Evolutionary conservation across 2,797 vertebrate species (phyloP).

Genomic region (Cynodonichthys magdalenae): DNA sequence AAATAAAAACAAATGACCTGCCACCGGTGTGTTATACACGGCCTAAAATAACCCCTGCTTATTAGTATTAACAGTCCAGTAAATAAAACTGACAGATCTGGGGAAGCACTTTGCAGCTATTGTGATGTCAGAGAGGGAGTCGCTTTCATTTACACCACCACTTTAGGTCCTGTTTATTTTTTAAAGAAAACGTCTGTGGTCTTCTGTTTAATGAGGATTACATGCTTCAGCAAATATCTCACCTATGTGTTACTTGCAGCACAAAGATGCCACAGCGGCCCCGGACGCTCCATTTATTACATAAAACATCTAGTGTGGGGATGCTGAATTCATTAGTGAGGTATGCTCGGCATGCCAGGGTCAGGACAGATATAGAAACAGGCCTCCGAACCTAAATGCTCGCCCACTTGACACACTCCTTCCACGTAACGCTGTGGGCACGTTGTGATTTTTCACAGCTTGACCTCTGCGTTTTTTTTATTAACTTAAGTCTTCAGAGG

Average conservation of each 20-base stretch:
- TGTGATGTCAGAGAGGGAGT: conserved; percentile 2
- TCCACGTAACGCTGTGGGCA: conserved; percentile 39
- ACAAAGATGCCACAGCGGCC: conserved; percentile 61
- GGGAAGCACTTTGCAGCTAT: background rate
- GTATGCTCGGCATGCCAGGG: conserved; percentile 71
- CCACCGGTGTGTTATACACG: conserved; percentile 23
- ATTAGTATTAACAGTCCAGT: conserved; percentile 20
- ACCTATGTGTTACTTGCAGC: conserved; percentile 75
- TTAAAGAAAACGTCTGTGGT: conserved; percentile 29
- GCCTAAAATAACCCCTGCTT: conserved; percentile 32
- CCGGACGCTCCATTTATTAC: conserved; percentile 75
- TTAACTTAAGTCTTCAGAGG: background rate
- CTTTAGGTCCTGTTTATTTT: conserved; percentile 38
- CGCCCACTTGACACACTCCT: conserved; percentile 56
- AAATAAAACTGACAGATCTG: conserved; percentile 27
- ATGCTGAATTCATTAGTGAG: conserved; percentile 82
- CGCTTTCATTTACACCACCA: conserved; percentile 26
- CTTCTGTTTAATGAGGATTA: conserved; percentile 62
- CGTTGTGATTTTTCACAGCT: conserved; percentile 23
- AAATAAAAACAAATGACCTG: conserved; percentile 49
- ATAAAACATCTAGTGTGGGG: conserved; percentile 80
- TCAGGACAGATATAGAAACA: conserved; percentile 78
- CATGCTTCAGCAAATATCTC: conserved; percentile 73
- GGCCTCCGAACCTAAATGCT: conserved; percentile 68
- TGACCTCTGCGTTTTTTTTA: background rate